Percentiles rank a stretch among this genome's conserved stretches.
These are phyloP conservation scores for Stomatorhinus ivindoensis DNA, from an alignment of 2,113 vertebrate species.

Conservation along the genomic window DNA sequence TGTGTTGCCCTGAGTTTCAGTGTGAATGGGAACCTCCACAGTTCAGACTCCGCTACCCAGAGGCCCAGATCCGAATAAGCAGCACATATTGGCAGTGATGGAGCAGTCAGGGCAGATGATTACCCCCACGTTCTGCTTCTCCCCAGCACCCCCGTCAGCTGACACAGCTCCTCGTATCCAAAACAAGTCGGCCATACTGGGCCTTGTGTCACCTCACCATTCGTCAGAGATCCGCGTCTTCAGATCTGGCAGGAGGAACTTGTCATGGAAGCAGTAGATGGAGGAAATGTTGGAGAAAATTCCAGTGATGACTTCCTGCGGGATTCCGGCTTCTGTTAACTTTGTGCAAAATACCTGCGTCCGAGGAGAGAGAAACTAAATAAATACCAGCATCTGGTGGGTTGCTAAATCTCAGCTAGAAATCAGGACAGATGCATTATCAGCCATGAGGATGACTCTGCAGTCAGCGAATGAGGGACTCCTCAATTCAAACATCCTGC, in stretches of 20 bases:
- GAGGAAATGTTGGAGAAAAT: constrained; percentile 98
- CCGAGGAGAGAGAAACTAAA: constrained; percentile 6
- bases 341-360: constrained; percentile 87
- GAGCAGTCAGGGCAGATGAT: constrained; percentile 26
- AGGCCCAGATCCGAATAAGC: constrained; percentile 28
- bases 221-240: constrained; percentile 81
- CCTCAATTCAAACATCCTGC: background rate
- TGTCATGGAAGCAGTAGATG: constrained; percentile 87
- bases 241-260: constrained; percentile 91
- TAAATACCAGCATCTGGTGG: background rate
- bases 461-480: background rate
- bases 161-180: constrained; percentile 19
- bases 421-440: background rate
- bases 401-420: background rate
- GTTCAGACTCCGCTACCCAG: background rate
- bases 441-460: background rate
- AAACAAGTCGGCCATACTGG: background rate
- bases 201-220: constrained; percentile 66
- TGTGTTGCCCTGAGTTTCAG: background rate
- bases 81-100: constrained; percentile 21
- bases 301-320: constrained; percentile 81
- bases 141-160: constrained; percentile 18
- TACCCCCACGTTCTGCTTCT: constrained; percentile 19
- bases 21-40: background rate
- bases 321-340: constrained; percentile 78